Evolutionary conservation across 2,888 invertebrate species (phyloP).

Genomic region (Abscondita cerata): DNA sequence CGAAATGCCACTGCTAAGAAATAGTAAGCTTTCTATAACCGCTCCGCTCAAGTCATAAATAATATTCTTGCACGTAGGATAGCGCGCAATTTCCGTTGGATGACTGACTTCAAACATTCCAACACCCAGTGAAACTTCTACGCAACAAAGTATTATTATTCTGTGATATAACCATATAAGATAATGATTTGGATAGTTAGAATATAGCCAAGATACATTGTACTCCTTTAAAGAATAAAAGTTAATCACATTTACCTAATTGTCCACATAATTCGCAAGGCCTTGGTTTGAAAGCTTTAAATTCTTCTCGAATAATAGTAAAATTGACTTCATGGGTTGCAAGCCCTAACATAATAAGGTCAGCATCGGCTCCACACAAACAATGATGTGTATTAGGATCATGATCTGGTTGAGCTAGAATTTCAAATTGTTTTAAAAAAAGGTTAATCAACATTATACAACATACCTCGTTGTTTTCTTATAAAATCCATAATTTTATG

Average conservation of each 20-base stretch:
- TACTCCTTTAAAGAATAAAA: no score
- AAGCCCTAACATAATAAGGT: conserved; percentile 96
- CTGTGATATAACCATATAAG: no score
- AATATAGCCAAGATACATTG: no score
- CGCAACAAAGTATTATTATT: no score
- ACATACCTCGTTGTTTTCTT: conserved; percentile 84
- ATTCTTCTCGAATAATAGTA: conserved; percentile 98
- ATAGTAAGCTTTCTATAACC: no score
- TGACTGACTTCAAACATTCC: no score
- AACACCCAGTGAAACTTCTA: no score
- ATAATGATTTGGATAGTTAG: no score
- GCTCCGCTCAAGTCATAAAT: no score
- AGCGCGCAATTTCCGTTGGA: no score
- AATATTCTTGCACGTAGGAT: no score
- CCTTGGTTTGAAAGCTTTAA: conserved; percentile 94
- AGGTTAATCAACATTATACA: conserved; percentile 19
- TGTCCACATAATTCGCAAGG: conserved; percentile 97
- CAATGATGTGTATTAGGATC: conserved; percentile 98
- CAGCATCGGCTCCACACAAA: conserved; percentile 97
- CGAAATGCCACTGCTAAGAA: no score
- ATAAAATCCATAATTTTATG: conserved; percentile 99
- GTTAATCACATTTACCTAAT: conserved; percentile 66
- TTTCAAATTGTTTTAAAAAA: neutral
- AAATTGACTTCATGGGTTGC: conserved; percentile 99
- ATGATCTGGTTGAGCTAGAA: conserved; percentile 86